phyloP scores from a whole-genome alignment of 1,140 invertebrate species.

The Helicorthomorpha holstii region DNA sequence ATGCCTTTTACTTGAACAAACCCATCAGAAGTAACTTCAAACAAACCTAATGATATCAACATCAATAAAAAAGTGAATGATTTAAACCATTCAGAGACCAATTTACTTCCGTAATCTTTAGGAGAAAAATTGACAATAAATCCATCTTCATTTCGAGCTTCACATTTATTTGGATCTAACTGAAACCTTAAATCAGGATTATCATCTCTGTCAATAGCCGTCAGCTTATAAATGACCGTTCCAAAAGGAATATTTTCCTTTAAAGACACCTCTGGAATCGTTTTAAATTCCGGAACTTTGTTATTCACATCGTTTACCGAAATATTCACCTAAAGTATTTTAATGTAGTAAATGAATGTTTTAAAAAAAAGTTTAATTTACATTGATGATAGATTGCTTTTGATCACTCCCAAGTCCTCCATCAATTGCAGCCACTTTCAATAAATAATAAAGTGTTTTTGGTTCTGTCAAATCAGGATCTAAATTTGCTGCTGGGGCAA shows the following conservation, averaged over 20 bases:
- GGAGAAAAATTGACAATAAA: constrained; percentile 14
- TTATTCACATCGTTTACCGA: constrained; percentile 81
- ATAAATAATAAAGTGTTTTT: constrained; percentile 34
- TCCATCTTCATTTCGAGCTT: constrained; percentile 58
- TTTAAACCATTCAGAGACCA: not conserved
- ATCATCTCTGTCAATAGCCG: constrained; percentile 15
- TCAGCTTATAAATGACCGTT: constrained; percentile 7
- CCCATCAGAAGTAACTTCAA: constrained; percentile 13
- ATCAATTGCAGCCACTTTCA: constrained; percentile 53
- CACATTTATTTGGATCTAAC: constrained; percentile 43
- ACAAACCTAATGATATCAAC: constrained; percentile 7
- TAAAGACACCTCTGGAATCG: constrained; percentile 45
- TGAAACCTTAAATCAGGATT: constrained; percentile 13
- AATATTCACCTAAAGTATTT: constrained; percentile 44
- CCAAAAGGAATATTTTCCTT: constrained; percentile 55
- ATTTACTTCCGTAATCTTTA: not conserved
- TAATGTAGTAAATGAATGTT: not conserved
- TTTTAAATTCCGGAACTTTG: constrained; percentile 55
- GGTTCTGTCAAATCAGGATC: constrained; percentile 73
- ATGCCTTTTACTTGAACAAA: constrained; percentile 20
- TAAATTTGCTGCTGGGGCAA: constrained; percentile 65
- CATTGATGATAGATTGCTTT: constrained; percentile 35
- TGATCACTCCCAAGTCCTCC: constrained; percentile 67
- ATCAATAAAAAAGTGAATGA: not conserved
- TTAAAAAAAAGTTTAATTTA: constrained; percentile 14